phyloP scores from a whole-genome alignment of 2,113 vertebrate genomes.

The Indicator indicator region DNA sequence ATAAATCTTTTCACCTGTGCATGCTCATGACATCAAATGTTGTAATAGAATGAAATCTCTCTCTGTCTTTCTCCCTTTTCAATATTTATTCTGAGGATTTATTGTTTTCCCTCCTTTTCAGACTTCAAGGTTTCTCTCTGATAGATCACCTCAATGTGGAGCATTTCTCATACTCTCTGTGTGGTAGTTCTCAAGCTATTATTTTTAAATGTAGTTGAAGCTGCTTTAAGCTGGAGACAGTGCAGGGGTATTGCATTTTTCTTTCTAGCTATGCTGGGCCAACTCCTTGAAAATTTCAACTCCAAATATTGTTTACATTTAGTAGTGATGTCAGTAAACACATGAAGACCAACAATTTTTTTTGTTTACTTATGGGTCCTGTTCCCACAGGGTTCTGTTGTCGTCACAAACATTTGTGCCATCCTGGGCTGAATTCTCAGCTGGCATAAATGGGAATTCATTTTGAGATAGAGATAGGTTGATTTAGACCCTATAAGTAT shows the following conservation, averaged over 20 bases:
- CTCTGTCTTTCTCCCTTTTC: constrained; percentile 22
- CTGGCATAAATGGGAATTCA: not conserved
- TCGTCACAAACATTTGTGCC: not conserved
- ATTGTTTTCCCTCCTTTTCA: constrained; percentile 11
- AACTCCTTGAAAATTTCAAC: not conserved
- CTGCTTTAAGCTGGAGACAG: constrained; percentile 14
- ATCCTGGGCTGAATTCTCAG: not conserved
- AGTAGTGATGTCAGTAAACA: not conserved
- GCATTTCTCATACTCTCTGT: constrained; percentile 28
- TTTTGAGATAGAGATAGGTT: not conserved
- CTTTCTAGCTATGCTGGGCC: not conserved
- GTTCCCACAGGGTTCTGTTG: not conserved
- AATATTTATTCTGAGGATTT: constrained; percentile 53
- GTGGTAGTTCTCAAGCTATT: constrained; percentile 28
- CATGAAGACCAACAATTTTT: not conserved
- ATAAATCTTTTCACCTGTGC: constrained; percentile 18
- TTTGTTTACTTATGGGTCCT: not conserved
- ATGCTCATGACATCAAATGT: constrained; percentile 32
- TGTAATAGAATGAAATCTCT: constrained; percentile 48
- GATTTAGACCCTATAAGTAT: not conserved
- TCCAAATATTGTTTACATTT: not conserved
- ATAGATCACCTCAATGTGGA: constrained; percentile 21
- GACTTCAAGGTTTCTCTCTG: constrained; percentile 49
- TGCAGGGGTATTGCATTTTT: not conserved
- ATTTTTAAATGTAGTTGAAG: constrained; percentile 35